Base-by-base conservation (phyloP, 2,888 invertebrate species). In the Epirrhoe tristata region DNA sequence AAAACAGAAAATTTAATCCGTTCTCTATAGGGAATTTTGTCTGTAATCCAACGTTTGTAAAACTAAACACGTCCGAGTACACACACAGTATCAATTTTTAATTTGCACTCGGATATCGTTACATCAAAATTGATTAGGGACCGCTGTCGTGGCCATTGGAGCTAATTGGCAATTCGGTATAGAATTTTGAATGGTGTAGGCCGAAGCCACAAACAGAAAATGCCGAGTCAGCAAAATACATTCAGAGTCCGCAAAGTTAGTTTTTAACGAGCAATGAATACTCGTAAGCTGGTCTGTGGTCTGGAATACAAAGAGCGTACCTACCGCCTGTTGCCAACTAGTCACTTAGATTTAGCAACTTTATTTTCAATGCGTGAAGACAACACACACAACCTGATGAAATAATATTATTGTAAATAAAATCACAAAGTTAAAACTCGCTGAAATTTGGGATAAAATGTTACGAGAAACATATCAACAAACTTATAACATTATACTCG, bases 121-220 rank as follows among this genome's bases (percentile, higher is more conserved):
- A 64, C 55, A 65, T 55, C 80, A 78, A 85, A 85, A 85, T 86
- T 85, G 69, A 77, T 83, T 82, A 85, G 81, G 80, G 77, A 78
- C 66, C 80, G 80, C 72, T 71, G 83, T 88, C 86, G 83, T 90
- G 90, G 91, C 88, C 90, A 91, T 91, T 86, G 88, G 83, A 84
- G 84, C 87, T 90, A 87, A 90, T 90, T 89, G 89, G 87, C 88
- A 80, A 82, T 85, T 80, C 82, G 82, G 85, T 86, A 84, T 69
- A 68, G 57, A 68, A 63, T 64, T 63, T 85, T 83, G 82, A 83
- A 82, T 82, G 81, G 77, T 76, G 77, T 78, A 77, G 67, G 63
- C 70, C 72, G 67, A 72, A 73, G 76, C 79, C 80, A 80, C 80
- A 76, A 59, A 65, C 56, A n/a, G 6, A 53, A 54, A 50, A 72